phyloP scores from a whole-genome alignment of 2,888 invertebrate genomes.

The Cyclophora punctaria region DNA sequence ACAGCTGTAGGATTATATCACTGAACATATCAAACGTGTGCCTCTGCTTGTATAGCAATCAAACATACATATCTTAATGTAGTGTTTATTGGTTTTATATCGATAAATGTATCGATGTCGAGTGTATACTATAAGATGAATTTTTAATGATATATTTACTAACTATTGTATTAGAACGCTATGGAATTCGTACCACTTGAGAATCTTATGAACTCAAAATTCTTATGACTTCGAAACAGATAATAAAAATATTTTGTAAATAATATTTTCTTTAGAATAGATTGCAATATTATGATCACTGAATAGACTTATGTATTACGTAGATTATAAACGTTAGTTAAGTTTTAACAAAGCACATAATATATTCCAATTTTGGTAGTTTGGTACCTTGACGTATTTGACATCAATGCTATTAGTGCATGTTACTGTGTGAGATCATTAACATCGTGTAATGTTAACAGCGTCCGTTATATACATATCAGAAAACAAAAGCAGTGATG shows the following conservation, averaged over 20 bases:
- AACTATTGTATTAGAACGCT: slow-evolving; percentile 60
- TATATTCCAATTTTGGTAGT: slow-evolving; percentile 10
- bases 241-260: slow-evolving; percentile 67
- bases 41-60: slow-evolving; percentile 66
- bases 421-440: neutral
- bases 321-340: slow-evolving; percentile 18
- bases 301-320: slow-evolving; percentile 42
- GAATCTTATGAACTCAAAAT: slow-evolving; percentile 70
- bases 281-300: slow-evolving; percentile 42
- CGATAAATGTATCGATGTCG: slow-evolving; percentile 41
- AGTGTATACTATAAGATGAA: slow-evolving; percentile 60
- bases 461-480: slow-evolving; percentile 3
- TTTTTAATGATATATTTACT: slow-evolving; percentile 65
- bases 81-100: slow-evolving; percentile 66
- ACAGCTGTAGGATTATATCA: slow-evolving; percentile 39
- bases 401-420: neutral
- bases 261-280: slow-evolving; percentile 56
- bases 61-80: slow-evolving; percentile 67
- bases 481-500: slow-evolving; percentile 23
- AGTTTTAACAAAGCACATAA: slow-evolving; percentile 4
- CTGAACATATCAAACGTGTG: slow-evolving; percentile 72
- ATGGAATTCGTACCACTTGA: slow-evolving; percentile 63
- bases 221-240: slow-evolving; percentile 71
- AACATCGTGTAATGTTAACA: slow-evolving; percentile 16
- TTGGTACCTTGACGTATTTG: slow-evolving; percentile 8